phyloP scores from a whole-genome alignment of 2,888 invertebrate species.

The Caenorhabditis doughertyi region DNA sequence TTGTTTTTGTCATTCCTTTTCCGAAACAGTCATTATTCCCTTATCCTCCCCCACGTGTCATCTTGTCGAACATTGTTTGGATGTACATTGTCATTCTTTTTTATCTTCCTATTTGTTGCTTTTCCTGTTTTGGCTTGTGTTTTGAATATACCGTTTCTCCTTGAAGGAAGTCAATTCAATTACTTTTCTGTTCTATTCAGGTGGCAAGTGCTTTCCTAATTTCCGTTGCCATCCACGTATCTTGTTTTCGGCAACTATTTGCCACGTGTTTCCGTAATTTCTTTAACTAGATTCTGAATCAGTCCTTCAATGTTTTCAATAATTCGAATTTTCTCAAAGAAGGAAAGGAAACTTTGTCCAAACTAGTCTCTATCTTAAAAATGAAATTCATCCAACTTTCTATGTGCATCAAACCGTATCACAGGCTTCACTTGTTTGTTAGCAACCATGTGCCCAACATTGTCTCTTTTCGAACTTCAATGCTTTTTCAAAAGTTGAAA shows the following conservation, averaged over 20 bases:
- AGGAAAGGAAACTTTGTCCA: not conserved
- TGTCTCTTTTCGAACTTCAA: not conserved
- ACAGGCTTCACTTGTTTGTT: slow-evolving; percentile 7
- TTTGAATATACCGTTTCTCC: not conserved
- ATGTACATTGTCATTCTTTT: not conserved
- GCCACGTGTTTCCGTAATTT: not conserved
- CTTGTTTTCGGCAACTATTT: not conserved
- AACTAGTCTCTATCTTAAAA: not conserved
- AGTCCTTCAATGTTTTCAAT: not conserved
- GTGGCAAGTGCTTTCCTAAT: slow-evolving; percentile 1
- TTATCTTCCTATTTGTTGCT: not conserved
- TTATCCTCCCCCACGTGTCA: slow-evolving; percentile 4
- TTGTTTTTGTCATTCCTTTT: not conserved
- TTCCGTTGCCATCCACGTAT: slow-evolving; percentile 13
- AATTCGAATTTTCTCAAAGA: too few relatives aligned
- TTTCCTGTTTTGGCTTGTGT: not conserved
- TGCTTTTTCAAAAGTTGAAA: too few relatives aligned
- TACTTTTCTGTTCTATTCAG: not conserved
- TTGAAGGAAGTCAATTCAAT: slow-evolving; percentile 5
- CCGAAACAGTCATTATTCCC: slow-evolving; percentile 24
- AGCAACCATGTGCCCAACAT: slow-evolving; percentile 11
- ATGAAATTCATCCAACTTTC: not conserved
- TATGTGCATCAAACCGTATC: slow-evolving; percentile 8
- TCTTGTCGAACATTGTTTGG: not conserved
- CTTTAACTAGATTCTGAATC: not conserved